These are phyloP conservation scores for Ophioderma brevispina DNA, from an alignment of 35 echinoderm and acorn worm species.

Conservation along the genomic window DNA sequence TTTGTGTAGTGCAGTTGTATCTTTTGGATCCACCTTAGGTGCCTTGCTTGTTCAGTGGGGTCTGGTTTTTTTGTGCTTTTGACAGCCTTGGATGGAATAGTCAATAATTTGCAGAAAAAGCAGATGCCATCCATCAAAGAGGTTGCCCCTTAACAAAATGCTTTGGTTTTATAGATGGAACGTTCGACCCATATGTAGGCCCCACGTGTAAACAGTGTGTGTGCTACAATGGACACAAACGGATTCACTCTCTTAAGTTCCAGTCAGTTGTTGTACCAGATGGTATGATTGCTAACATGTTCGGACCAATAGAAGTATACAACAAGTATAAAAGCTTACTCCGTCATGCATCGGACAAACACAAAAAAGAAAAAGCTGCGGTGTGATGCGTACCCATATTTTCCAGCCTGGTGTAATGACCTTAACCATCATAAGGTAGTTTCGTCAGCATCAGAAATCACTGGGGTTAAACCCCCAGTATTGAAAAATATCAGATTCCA, in stretches of 20 bases:
- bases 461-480: too few species aligned
- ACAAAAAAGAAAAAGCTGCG: too few species aligned
- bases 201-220: conserved; percentile 54
- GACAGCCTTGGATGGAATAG: too few species aligned
- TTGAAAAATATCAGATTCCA: too few species aligned
- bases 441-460: too few species aligned
- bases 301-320: conserved; percentile 65
- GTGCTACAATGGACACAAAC: conserved; percentile 72
- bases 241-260: conserved; percentile 71
- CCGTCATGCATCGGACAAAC: not conserved
- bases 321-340: conserved; percentile 17
- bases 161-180: conserved; percentile 82
- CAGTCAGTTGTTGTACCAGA: conserved; percentile 67
- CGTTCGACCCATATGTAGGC: conserved; percentile 65
- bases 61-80: too few species aligned
- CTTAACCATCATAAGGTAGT: too few species aligned
- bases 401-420: too few species aligned
- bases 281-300: conserved; percentile 64
- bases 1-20: too few species aligned
- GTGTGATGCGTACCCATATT: too few species aligned
- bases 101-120: conserved; percentile 31
- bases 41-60: too few species aligned
- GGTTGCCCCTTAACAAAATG: conserved; percentile 73
- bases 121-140: conserved; percentile 63
- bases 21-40: too few species aligned